Evolutionary conservation across 2,888 invertebrate genomes (phyloP).

Genomic region (Terebella lapidaria): DNA sequence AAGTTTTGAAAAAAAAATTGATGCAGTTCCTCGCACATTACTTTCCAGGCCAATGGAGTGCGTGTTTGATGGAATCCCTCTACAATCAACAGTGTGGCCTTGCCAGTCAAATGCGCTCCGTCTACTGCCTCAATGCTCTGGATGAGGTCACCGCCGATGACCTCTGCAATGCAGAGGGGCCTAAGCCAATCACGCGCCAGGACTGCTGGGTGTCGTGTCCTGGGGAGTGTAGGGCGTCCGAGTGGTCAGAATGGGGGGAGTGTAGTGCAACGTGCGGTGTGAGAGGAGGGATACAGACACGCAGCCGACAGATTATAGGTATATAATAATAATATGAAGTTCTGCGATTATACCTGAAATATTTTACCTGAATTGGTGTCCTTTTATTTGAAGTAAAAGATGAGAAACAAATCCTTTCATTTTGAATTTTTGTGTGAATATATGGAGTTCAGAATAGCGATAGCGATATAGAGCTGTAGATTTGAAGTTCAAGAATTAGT

Average conservation of each 20-base stretch:
- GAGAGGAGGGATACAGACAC: neutral
- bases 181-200: neutral
- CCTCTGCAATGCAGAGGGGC: slow-evolving; percentile 3
- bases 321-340: neutral
- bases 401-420: too few species aligned
- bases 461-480: too few species aligned
- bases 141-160: slow-evolving; percentile 13
- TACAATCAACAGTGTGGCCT: slow-evolving; percentile 9
- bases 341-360: too few species aligned
- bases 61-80: slow-evolving; percentile 8
- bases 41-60: slow-evolving; percentile 14
- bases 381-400: too few species aligned
- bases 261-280: neutral
- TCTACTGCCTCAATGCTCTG: slow-evolving; percentile 17
- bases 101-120: slow-evolving; percentile 18
- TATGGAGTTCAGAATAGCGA: too few species aligned
- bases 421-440: too few species aligned
- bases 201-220: neutral
- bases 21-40: too few species aligned
- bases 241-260: neutral
- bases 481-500: too few species aligned
- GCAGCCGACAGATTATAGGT: neutral
- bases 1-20: too few species aligned
- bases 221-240: neutral
- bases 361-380: too few species aligned